A percentile compares a stretch with the other conserved stretches of the same genome.
Conservation (phyloP, 2,113 vertebrate genomes). For the Prionailurus bengalensis region DNA sequence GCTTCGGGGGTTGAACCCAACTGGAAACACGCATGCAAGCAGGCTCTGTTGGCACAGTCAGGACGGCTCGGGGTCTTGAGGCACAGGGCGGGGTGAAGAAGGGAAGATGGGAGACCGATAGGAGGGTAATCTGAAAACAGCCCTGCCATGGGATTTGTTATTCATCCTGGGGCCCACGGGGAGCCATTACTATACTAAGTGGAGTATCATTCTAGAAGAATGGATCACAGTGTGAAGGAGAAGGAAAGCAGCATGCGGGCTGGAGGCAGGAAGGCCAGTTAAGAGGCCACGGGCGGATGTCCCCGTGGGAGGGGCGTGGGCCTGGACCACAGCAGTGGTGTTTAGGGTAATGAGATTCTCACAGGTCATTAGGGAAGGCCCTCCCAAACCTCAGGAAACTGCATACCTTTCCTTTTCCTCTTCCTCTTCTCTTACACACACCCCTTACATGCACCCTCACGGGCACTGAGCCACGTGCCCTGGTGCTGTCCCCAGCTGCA, state of each 20-base stretch:
- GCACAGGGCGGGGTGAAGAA: neutral
- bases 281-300: accelerated
- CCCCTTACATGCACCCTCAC: neutral
- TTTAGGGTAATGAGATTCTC: neutral
- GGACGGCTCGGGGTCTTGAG: neutral
- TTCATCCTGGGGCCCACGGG: neutral
- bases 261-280: neutral
- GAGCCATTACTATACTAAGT: neutral
- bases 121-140: neutral
- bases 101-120: neutral
- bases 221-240: neutral
- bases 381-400: neutral
- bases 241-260: neutral
- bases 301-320: accelerated
- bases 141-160: neutral
- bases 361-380: neutral
- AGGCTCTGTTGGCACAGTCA: too few species aligned
- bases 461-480: accelerated
- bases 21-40: neutral
- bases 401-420: neutral
- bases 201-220: neutral
- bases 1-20: neutral
- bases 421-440: neutral
- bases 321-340: neutral
- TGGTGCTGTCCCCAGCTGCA: neutral